These are phyloP conservation scores for Xenopus petersii DNA, from an alignment of 2,797 vertebrate genomes.

Conservation along the genomic window DNA sequence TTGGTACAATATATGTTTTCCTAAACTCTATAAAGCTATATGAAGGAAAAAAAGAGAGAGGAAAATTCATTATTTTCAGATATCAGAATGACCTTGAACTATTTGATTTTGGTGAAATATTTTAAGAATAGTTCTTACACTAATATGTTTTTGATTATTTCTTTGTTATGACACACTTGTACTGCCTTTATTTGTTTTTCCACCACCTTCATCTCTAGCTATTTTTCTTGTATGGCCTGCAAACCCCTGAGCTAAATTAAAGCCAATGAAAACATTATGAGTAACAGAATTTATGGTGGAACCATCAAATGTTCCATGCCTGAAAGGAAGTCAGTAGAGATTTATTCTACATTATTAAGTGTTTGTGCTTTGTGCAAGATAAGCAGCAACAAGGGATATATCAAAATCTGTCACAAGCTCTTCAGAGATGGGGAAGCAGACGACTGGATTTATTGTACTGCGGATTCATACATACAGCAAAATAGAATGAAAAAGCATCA, in stretches of 20 bases:
- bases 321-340: conserved; percentile 45
- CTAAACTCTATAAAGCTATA: too few relatives aligned
- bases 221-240: conserved; percentile 26
- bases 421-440: conserved; percentile 44
- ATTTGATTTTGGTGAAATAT: background rate
- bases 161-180: conserved; percentile 21
- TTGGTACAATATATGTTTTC: too few relatives aligned
- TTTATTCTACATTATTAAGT: conserved; percentile 51
- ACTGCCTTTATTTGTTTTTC: conserved; percentile 26
- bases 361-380: conserved; percentile 50
- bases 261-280: conserved; percentile 48
- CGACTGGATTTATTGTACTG: conserved; percentile 38
- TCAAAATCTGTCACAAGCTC: conserved; percentile 47
- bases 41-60: too few relatives aligned
- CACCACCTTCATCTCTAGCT: conserved; percentile 24
- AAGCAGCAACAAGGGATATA: conserved; percentile 48
- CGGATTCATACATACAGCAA: conserved; percentile 23
- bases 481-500: conserved; percentile 3
- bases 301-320: conserved; percentile 33
- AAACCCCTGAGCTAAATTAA: conserved; percentile 46
- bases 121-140: background rate
- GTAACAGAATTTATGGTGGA: conserved; percentile 44
- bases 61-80: too few relatives aligned
- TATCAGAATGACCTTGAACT: too few relatives aligned
- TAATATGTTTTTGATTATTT: conserved; percentile 18